These are phyloP conservation scores for Archips crataeganus DNA, from an alignment of 2,888 invertebrate genomes.

Conservation along the genomic window DNA sequence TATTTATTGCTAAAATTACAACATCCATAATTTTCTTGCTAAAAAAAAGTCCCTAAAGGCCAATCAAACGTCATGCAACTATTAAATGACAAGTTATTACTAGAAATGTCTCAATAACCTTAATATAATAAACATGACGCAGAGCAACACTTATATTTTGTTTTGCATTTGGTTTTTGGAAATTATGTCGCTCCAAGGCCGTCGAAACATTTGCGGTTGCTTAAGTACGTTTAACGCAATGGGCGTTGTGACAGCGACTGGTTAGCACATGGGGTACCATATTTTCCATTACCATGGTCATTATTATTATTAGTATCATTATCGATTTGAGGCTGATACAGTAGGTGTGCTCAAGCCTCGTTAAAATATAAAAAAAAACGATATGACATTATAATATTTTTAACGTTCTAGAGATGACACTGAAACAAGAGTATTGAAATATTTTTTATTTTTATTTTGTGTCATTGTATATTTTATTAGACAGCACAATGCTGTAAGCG, in stretches of 20 bases:
- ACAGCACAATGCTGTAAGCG: no score
- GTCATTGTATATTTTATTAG: no score
- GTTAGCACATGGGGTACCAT: slow-evolving; percentile 16
- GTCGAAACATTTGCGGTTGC: slow-evolving; percentile 5
- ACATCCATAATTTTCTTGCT: no score
- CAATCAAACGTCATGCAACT: neutral
- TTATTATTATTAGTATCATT: neutral
- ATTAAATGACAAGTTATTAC: neutral
- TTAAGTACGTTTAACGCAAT: slow-evolving; percentile 14
- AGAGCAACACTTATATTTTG: neutral
- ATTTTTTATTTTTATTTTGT: no score
- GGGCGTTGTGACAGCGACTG: slow-evolving; percentile 21
- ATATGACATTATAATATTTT: no score
- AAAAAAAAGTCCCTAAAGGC: neutral
- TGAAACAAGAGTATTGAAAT: no score
- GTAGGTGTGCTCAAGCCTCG: no score
- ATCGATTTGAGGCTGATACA: neutral
- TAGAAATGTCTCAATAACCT: neutral
- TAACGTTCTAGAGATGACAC: no score
- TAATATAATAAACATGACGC: neutral
- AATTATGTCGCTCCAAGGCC: slow-evolving; percentile 16
- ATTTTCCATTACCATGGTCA: slow-evolving; percentile 1
- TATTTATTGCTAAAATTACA: no score
- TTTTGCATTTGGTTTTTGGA: neutral
- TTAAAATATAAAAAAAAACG: no score